A percentile compares a stretch with the other conserved stretches of the same genome.
phyloP scores from a whole-genome alignment of 2,888 invertebrate genomes.

The Lomographa bimaculata region DNA sequence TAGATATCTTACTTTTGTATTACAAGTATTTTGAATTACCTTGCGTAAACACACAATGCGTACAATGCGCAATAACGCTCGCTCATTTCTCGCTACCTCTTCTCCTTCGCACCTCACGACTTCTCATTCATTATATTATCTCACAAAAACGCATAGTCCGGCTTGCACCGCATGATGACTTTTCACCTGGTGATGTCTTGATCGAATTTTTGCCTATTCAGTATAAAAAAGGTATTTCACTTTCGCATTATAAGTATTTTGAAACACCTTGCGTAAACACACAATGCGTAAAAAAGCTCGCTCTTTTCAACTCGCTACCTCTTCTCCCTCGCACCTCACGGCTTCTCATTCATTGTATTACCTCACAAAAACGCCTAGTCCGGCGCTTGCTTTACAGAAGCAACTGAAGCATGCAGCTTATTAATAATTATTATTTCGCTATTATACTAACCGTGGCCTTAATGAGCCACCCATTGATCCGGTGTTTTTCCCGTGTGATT shows the following conservation, averaged over 20 bases:
- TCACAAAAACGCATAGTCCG: conserved; percentile 31
- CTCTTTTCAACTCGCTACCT: conserved; percentile 11
- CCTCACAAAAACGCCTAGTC: conserved; percentile 29
- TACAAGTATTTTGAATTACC: too few species aligned
- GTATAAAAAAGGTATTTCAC: too few species aligned
- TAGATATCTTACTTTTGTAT: too few species aligned
- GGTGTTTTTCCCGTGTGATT: conserved; percentile 25
- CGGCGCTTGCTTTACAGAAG: conserved; percentile 28
- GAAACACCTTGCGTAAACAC: too few species aligned
- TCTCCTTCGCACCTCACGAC: conserved; percentile 13
- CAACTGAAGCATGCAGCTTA: conserved; percentile 46
- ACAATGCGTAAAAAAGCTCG: too few species aligned
- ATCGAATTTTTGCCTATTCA: too few species aligned
- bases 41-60: too few species aligned
- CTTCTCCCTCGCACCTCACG: conserved; percentile 15
- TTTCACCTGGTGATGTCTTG: too few species aligned
- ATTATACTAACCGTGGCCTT: conserved; percentile 47
- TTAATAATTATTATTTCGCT: conserved; percentile 53
- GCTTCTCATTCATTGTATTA: conserved; percentile 14
- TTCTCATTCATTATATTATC: conserved; percentile 16
- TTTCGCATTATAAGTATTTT: too few species aligned
- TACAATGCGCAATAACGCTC: too few species aligned
- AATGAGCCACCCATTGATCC: conserved; percentile 50
- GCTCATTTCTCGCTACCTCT: conserved; percentile 13
- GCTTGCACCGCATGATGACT: too few species aligned